Evolutionary conservation across 2,113 vertebrate genomes (phyloP).

Genomic region (Eonycteris spelaea): DNA sequence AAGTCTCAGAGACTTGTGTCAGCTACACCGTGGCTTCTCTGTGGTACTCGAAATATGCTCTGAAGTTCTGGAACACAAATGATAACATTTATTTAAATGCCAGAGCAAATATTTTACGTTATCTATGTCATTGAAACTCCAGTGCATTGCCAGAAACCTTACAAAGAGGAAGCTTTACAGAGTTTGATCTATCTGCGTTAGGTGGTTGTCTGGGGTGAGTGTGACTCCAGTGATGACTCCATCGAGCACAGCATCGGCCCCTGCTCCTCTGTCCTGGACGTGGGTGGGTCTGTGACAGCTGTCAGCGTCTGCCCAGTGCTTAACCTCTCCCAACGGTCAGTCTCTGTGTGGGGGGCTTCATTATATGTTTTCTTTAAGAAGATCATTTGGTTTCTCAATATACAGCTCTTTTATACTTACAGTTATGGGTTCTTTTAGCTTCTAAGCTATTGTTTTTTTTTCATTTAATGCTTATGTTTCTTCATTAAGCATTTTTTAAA

Average conservation of each 20-base stretch:
- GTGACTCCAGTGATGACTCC: slow-evolving; percentile 65
- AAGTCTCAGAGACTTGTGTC: neutral
- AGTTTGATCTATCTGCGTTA: slow-evolving; percentile 66
- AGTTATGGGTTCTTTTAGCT: neutral
- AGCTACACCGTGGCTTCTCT: neutral
- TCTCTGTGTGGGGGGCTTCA: neutral
- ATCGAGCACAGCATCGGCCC: slow-evolving; percentile 80
- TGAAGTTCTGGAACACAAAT: neutral
- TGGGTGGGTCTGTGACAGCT: slow-evolving; percentile 92
- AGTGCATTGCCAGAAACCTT: neutral
- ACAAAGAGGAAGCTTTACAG: neutral
- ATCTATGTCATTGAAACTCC: neutral
- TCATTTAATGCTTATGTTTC: neutral
- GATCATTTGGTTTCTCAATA: neutral
- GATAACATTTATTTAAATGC: neutral
- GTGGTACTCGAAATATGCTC: neutral
- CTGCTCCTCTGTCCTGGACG: slow-evolving; percentile 91
- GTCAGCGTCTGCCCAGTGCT: slow-evolving; percentile 86
- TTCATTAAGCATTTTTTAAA: slow-evolving; percentile 49
- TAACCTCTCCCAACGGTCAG: slow-evolving; percentile 85
- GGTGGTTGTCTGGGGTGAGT: slow-evolving; percentile 93
- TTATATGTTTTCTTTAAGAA: neutral
- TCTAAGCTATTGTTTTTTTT: neutral
- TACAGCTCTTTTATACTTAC: neutral
- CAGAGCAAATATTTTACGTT: neutral